These are phyloP conservation scores for Leptopterna dolabrata DNA, from an alignment of 2,888 invertebrate genomes.

Conservation along the genomic window DNA sequence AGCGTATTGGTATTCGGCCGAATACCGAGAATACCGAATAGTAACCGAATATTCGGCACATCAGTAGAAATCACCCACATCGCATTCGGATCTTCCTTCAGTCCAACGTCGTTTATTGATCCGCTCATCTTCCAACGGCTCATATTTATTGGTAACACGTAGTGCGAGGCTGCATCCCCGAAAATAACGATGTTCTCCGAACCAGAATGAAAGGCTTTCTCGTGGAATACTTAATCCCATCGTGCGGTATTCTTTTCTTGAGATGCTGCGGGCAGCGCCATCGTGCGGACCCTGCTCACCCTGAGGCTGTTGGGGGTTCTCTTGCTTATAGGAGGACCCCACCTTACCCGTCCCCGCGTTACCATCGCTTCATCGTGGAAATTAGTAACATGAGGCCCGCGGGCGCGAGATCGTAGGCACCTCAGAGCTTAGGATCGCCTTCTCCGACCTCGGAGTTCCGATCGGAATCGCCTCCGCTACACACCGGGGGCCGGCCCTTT, in stretches of 20 bases:
- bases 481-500: not conserved
- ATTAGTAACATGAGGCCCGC: not conserved
- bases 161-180: not conserved
- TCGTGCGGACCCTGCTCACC: not conserved
- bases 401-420: constrained; percentile 6
- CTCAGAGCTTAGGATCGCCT: not conserved
- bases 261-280: not conserved
- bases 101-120: not conserved
- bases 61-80: too few relatives aligned
- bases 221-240: not conserved
- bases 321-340: not conserved
- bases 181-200: not conserved
- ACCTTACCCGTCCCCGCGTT: not conserved
- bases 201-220: constrained; percentile 3
- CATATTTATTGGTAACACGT: not conserved
- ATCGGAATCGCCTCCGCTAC: not conserved
- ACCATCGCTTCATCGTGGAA: not conserved
- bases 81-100: too few relatives aligned
- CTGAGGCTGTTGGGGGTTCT: not conserved
- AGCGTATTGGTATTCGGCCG: too few relatives aligned
- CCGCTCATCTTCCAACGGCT: not conserved
- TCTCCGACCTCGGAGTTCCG: not conserved
- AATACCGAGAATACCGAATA: too few relatives aligned
- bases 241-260: not conserved
- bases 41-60: too few relatives aligned